Percentiles rank a stretch among this genome's conserved stretches.
Evolutionary conservation across 1,140 invertebrate species (phyloP).

Genomic region (Zeugodacus cucurbitae): DNA sequence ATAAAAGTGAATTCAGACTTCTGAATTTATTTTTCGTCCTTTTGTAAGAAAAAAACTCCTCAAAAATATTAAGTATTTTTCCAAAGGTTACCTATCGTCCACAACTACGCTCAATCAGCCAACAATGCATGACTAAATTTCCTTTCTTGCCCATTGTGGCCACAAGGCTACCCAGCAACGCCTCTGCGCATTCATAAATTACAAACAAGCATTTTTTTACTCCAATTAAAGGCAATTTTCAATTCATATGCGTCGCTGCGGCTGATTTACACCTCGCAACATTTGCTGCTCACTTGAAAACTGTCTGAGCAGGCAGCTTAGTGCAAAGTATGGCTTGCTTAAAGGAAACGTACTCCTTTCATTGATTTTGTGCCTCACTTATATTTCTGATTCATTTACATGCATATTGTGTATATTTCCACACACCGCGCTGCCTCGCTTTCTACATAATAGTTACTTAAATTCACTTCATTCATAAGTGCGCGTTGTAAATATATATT

Average conservation of each 20-base stretch:
- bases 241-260: background rate
- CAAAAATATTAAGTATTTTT: too few species aligned
- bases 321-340: background rate
- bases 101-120: background rate
- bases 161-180: background rate
- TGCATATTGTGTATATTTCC: background rate
- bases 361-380: background rate
- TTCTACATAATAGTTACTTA: background rate
- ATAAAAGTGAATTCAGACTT: too few species aligned
- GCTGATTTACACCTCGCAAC: background rate
- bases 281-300: slow-evolving; percentile 23
- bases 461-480: slow-evolving; percentile 7
- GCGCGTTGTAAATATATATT: background rate
- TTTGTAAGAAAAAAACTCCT: too few species aligned
- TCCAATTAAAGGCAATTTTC: background rate
- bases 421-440: background rate
- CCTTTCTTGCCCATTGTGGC: background rate
- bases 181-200: background rate
- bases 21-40: too few species aligned
- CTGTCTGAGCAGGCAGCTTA: background rate
- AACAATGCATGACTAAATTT: background rate
- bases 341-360: background rate
- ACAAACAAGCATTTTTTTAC: background rate
- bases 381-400: background rate
- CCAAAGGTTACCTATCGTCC: too few species aligned